Evolutionary conservation across 2,113 vertebrate genomes (phyloP), one percentile per base, ranked within the genome.

Genomic region (Esox niger): DNA sequence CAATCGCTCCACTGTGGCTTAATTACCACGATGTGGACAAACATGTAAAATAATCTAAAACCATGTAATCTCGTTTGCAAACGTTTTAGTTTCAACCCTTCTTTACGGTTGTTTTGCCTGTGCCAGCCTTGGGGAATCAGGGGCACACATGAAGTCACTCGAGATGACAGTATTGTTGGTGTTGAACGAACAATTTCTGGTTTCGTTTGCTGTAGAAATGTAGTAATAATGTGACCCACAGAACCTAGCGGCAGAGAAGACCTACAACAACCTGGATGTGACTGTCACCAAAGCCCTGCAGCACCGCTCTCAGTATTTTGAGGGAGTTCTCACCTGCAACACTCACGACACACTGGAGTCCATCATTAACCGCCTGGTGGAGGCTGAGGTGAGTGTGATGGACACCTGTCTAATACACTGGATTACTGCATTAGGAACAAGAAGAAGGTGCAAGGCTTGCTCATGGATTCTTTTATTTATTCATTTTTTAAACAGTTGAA

Each of bases 161-260:
- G n/a, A n/a, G n/a, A n/a, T n/a, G 38, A 43, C 13, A 43, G 17
- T 66, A 58, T 73, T 49, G 74, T 69, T 23, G 57, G 13, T 33
- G 29, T 43, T n/a, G n/a, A n/a, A n/a, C n/a, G n/a, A n/a, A n/a
- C n/a, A n/a, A n/a, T n/a, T n/a, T n/a, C n/a, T n/a, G 20, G 21
- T 62, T 49, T 43, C 38, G 21, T 23, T n/a, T 21, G 8, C 47
- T 52, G 8, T 46, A 4, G 11, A 46, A 33, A 33, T 33, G 9
- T 15, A 43, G 38, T 52, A 52, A 49, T 13, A 25, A 30, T 35
- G 47, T 52, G 20, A 6, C 47, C 17, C 47, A 25, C 75, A 99
- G 96, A 99, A 99, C 75, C 86, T 98, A 82, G 97, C 96, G 1
- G 97, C 97, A 4, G 97, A 98, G 86, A 98, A 99, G 82, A 98